These are phyloP conservation scores for Lagria hirta DNA, from an alignment of 2,888 invertebrate species.

Conservation along the genomic window DNA sequence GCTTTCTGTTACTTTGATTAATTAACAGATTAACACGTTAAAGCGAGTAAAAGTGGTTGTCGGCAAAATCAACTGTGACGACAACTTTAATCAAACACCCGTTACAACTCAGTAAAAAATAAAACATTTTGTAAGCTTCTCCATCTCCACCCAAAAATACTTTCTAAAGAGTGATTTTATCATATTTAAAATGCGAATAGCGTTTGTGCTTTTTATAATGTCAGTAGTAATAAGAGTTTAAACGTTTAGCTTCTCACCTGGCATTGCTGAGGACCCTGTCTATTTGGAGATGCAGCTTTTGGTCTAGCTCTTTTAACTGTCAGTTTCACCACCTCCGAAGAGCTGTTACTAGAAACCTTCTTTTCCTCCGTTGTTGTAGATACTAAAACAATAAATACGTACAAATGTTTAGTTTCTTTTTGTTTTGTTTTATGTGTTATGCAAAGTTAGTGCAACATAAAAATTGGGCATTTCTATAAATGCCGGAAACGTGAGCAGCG, in stretches of 20 bases:
- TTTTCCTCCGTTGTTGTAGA: conserved; percentile 57
- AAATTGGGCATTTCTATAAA: too few relatives aligned
- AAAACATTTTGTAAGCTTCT: not conserved
- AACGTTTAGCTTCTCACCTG: conserved; percentile 63
- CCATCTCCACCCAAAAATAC: not conserved
- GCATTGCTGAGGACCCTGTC: conserved; percentile 90
- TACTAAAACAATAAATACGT: conserved; percentile 46
- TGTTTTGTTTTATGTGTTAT: conserved; percentile 1
- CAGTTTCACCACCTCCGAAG: conserved; percentile 59
- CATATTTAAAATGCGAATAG: not conserved
- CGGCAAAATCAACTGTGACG: too few relatives aligned
- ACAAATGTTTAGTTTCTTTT: too few relatives aligned
- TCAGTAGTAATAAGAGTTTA: too few relatives aligned
- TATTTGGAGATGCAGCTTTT: conserved; percentile 85
- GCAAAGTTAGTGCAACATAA: conserved; percentile 7
- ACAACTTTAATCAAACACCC: too few relatives aligned
- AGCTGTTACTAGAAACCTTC: conserved; percentile 47
- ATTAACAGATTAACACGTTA: too few relatives aligned
- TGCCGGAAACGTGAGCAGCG: too few relatives aligned
- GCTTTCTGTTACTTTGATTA: too few relatives aligned
- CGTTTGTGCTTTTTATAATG: too few relatives aligned
- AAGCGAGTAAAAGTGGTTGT: too few relatives aligned
- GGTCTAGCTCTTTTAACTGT: conserved; percentile 72
- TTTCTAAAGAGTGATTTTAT: not conserved
- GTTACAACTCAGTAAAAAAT: too few relatives aligned